Conservation (phyloP, 23 tunicate genomes). For the Clavelina lepadiformis region DNA sequence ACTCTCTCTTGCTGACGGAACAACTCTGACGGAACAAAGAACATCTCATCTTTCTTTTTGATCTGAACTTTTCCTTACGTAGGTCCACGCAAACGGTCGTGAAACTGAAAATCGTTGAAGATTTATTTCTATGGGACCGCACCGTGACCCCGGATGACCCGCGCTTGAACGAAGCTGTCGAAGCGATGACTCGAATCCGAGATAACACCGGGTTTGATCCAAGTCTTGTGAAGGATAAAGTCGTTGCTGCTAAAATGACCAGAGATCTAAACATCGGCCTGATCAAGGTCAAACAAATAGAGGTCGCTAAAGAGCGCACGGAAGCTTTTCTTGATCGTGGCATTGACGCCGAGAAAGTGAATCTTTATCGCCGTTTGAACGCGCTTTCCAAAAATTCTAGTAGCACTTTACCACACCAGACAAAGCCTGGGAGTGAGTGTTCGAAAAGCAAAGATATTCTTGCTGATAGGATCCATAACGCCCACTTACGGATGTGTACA, state of each 20-base stretch:
- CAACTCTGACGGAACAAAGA: no score
- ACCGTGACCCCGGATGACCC: slow-evolving; percentile 56
- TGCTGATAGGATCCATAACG: neutral
- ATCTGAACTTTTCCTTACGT: no score
- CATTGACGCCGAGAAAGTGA: slow-evolving; percentile 25
- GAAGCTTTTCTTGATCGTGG: slow-evolving; percentile 7
- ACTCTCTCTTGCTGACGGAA: no score
- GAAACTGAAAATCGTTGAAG: slow-evolving; percentile 20
- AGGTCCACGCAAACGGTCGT: no score
- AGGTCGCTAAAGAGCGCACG: slow-evolving; percentile 12
- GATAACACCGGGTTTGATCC: slow-evolving; percentile 43
- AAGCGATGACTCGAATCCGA: slow-evolving; percentile 46
- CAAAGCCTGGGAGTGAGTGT: neutral
- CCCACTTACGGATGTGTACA: neutral
- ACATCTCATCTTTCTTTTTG: no score
- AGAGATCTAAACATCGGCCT: slow-evolving; percentile 44
- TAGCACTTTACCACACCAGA: neutral
- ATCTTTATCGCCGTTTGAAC: neutral
- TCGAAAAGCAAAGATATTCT: slow-evolving; percentile 1
- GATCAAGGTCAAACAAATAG: slow-evolving; percentile 26
- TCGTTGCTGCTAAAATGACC: slow-evolving; percentile 34
- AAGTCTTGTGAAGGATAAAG: slow-evolving; percentile 27
- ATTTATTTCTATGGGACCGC: slow-evolving; percentile 34
- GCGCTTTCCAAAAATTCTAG: no score
- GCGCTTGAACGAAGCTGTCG: slow-evolving; percentile 16